phyloP scores from a whole-genome alignment of 2,888 invertebrate species.

The Drosophila quinaria region DNA sequence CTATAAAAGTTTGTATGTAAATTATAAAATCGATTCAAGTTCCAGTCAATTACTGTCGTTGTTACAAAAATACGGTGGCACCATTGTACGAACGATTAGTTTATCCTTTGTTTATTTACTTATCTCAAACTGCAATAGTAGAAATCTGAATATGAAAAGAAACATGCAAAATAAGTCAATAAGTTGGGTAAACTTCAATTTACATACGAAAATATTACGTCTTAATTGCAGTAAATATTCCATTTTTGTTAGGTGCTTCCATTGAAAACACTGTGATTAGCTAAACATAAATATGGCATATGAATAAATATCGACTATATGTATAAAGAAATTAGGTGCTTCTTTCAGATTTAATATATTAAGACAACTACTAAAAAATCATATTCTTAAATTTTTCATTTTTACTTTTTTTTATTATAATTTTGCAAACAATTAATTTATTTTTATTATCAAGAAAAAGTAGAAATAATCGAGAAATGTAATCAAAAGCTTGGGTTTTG shows the following conservation, averaged over 20 bases:
- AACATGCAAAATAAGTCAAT: constrained; percentile 16
- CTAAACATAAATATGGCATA: not conserved
- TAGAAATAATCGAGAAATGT: no score
- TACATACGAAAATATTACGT: not conserved
- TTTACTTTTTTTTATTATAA: no score
- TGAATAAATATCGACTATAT: not conserved
- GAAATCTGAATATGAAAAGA: not conserved
- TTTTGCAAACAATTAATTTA: no score
- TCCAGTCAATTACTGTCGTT: constrained; percentile 85
- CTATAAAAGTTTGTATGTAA: constrained; percentile 56
- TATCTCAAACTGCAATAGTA: constrained; percentile 2
- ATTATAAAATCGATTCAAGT: constrained; percentile 84
- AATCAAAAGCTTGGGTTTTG: no score
- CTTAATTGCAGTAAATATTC: constrained; percentile 7
- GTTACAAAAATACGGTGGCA: constrained; percentile 43
- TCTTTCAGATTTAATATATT: no score
- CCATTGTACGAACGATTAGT: constrained; percentile 20
- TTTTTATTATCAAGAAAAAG: no score
- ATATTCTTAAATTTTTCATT: no score
- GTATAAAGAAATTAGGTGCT: not conserved
- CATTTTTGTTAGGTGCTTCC: not conserved
- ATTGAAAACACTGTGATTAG: not conserved
- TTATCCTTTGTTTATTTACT: constrained; percentile 15
- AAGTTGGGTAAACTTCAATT: constrained; percentile 17
- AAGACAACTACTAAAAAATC: no score